A percentile compares a stretch with the other conserved stretches of the same genome.
Evolutionary conservation across 30 jellyfish, hydroid and myxozoan species (phyloP).

Genomic region (Aurelia aurita): DNA sequence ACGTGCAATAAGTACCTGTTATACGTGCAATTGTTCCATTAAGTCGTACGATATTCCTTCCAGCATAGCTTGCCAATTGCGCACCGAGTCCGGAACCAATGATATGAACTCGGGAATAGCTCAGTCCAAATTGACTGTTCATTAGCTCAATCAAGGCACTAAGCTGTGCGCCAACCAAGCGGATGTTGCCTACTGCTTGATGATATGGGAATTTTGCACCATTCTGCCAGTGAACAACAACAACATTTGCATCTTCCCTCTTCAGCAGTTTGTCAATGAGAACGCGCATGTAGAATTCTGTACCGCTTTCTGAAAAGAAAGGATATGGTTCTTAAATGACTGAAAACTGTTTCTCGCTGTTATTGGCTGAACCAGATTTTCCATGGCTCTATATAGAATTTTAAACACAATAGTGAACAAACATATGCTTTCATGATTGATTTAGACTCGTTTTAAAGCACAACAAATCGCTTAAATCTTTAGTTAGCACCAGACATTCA

Average conservation of each 20-base stretch:
- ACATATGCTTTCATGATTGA: no score
- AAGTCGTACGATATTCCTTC: constrained; percentile 56
- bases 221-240: constrained; percentile 77
- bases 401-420: no score
- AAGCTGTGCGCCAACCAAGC: constrained; percentile 85
- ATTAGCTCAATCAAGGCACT: constrained; percentile 50
- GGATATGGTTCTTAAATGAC: no score
- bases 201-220: constrained; percentile 92
- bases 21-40: constrained; percentile 70
- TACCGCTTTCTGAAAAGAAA: constrained; percentile 7
- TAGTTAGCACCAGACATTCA: no score
- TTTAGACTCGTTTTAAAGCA: no score
- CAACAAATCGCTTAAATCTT: no score
- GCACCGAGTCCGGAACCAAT: constrained; percentile 93
- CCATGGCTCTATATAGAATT: no score
- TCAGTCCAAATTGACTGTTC: constrained; percentile 65
- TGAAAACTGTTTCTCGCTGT: no score
- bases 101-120: constrained; percentile 47
- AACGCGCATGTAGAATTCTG: constrained; percentile 48
- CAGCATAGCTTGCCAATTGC: constrained; percentile 85
- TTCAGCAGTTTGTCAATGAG: constrained; percentile 57
- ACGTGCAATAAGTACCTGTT: constrained; percentile 51
- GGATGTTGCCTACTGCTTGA: constrained; percentile 82
- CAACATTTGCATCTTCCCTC: constrained; percentile 72
- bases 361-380: no score